A percentile compares a stretch with the other conserved stretches of the same genome.
Evolutionary conservation across 2,888 invertebrate genomes (phyloP).

Genomic region (Eristalis arbustorum): DNA sequence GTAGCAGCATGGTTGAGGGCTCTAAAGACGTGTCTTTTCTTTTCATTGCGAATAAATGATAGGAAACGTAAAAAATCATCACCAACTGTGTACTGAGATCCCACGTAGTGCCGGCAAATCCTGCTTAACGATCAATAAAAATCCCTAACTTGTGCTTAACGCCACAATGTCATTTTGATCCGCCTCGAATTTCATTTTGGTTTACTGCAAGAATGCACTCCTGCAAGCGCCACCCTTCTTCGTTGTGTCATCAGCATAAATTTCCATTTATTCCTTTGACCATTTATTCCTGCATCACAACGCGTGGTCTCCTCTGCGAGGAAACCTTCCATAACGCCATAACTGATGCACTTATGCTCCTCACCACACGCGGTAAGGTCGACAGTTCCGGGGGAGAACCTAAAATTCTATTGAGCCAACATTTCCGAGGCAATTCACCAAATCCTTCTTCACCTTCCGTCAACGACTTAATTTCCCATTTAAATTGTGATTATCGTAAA

Average conservation of each 20-base stretch:
- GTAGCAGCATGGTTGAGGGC: too few species aligned
- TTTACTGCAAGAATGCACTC: not conserved
- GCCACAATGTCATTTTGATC: not conserved
- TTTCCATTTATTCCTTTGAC: not conserved
- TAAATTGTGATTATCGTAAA: conserved; percentile 68
- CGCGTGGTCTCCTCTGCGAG: conserved; percentile 8
- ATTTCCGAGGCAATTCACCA: conserved; percentile 24
- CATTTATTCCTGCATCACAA: conserved; percentile 38
- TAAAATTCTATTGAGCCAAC: conserved; percentile 44
- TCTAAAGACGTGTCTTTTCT: too few species aligned
- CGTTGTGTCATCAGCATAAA: conserved; percentile 6
- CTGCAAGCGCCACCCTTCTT: not conserved
- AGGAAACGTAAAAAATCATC: too few species aligned
- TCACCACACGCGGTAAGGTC: not conserved
- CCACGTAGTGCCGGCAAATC: too few species aligned
- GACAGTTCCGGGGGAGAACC: not conserved
- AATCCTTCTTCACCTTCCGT: conserved; percentile 10
- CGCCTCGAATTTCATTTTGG: not conserved
- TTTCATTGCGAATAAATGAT: too few species aligned
- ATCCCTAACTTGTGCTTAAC: too few species aligned
- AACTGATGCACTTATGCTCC: conserved; percentile 37
- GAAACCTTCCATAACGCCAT: not conserved
- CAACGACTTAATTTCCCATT: conserved; percentile 58
- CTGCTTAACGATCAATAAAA: too few species aligned
- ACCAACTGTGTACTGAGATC: too few species aligned